Evolutionary conservation across 2,113 vertebrate genomes (phyloP), one percentile per base, ranked within the genome.

Genomic region (Phylloscopus trochiloides): DNA sequence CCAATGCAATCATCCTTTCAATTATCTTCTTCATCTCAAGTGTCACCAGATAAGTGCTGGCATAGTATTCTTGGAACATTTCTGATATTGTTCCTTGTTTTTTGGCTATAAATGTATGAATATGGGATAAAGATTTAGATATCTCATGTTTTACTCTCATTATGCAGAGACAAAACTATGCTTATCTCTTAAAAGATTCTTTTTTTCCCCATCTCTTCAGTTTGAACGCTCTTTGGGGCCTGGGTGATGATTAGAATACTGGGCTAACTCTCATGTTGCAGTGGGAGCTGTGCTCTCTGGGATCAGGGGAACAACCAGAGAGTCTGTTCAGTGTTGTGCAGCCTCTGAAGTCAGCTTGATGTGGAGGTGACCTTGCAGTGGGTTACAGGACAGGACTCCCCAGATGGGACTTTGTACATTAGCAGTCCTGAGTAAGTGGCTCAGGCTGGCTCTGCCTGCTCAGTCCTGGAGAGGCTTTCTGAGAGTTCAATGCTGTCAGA

Each of bases 1-100:
- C 92, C 81, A 76, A 42, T 79, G 80, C 94, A 97, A 97, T 97
- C 96, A 97, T 96, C 88, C 93, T 92, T 96, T 97, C 95, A 97
- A 96, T 96, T 97, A 97, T 96, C 97, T 90, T 85, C 94, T 97
- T 94, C 95, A 97, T 96, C 93, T 97, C 86, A 88, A 97, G 96
- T 96, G 94, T 96, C 90, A 95, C 93, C 93, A 92, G 95, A 95
- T 97, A 95, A 97, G 94, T 94, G 85, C 93, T 94, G 88, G 94
- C 72, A 85, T 77, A 84, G 86, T 86, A 93, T 97, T 97, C 94
- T 92, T 96, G 73, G 85, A 96, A 95, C 73, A 84, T 95, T 96
- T 94, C 95, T 93, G 94, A 96, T 88, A 96, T 74, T 91, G 90
- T 95, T 96, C 79, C 61, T 92, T 87, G 92, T 74, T 90, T 96